A percentile compares a stretch with the other conserved stretches of the same genome.
These are phyloP conservation scores for Riparia riparia DNA, from an alignment of 2,113 vertebrate species.

Conservation along the genomic window DNA sequence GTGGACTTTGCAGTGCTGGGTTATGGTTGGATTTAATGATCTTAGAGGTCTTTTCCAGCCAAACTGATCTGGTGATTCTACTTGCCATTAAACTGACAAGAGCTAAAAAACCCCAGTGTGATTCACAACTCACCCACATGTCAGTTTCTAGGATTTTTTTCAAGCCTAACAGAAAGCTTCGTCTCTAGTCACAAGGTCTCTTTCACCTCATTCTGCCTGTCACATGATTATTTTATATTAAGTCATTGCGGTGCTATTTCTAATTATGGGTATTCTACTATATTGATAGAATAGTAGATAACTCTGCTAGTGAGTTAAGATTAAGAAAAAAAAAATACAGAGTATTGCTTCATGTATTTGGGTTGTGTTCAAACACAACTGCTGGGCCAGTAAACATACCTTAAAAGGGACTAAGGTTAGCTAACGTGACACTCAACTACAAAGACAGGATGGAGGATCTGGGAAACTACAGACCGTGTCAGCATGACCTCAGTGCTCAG, in stretches of 20 bases:
- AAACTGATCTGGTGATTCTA: not conserved
- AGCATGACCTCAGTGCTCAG: not conserved
- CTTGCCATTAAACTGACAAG: slow-evolving; percentile 10
- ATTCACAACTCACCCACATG: slow-evolving; percentile 50
- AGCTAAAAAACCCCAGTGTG: not conserved
- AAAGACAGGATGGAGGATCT: not conserved
- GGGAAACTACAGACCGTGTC: not conserved
- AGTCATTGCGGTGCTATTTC: not conserved
- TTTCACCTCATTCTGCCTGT: not conserved
- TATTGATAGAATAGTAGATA: not conserved
- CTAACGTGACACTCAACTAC: not conserved
- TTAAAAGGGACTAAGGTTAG: not conserved
- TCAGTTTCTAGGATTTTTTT: slow-evolving; percentile 15
- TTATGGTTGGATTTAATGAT: not conserved
- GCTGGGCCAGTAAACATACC: not conserved
- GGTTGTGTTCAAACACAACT: not conserved
- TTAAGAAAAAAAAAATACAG: not conserved
- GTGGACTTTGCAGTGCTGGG: not conserved
- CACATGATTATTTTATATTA: not conserved
- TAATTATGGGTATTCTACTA: not conserved
- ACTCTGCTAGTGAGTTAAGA: not conserved
- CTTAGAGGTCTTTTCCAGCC: not conserved
- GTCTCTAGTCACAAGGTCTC: slow-evolving; percentile 14
- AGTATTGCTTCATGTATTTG: not conserved
- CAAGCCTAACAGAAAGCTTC: not conserved